Evolutionary conservation across 2,888 invertebrate genomes (phyloP).

Genomic region (Linnaemya vulpina): DNA sequence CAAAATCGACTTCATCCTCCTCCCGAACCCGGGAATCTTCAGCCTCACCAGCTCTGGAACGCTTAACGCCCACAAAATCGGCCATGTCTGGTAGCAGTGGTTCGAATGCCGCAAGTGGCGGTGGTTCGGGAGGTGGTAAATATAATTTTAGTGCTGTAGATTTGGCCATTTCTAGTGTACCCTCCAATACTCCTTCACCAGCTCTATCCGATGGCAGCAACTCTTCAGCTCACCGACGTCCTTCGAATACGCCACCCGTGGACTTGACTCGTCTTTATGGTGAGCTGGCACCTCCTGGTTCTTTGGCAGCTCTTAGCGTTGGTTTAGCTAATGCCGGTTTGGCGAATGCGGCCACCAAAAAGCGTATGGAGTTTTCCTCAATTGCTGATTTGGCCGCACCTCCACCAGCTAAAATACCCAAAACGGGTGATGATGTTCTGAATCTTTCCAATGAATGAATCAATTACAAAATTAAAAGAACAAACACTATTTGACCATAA

Average conservation of each 20-base stretch:
- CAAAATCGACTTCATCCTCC: constrained; percentile 82
- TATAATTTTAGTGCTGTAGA: constrained; percentile 83
- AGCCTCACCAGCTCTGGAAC: constrained; percentile 81
- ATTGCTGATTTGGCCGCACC: constrained; percentile 84
- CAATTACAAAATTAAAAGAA: background rate
- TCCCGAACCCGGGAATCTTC: constrained; percentile 81
- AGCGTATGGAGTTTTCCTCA: constrained; percentile 83
- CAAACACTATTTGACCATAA: constrained; percentile 33
- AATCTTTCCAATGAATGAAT: constrained; percentile 81
- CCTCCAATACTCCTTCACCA: constrained; percentile 81
- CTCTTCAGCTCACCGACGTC: constrained; percentile 78
- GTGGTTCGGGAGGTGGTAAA: constrained; percentile 74
- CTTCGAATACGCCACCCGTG: constrained; percentile 81
- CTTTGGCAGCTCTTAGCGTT: constrained; percentile 71
- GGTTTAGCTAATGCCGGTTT: constrained; percentile 69
- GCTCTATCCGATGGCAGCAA: constrained; percentile 80
- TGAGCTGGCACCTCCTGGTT: constrained; percentile 79
- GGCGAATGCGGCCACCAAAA: constrained; percentile 77
- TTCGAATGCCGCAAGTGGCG: constrained; percentile 74
- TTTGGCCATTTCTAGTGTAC: constrained; percentile 83
- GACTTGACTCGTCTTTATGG: constrained; percentile 81
- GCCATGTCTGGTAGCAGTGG: constrained; percentile 72
- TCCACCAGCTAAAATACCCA: constrained; percentile 85
- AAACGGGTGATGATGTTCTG: constrained; percentile 83
- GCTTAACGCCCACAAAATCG: constrained; percentile 81